Evolutionary conservation across 2,888 invertebrate species (phyloP).

Genomic region (Scaeva pyrastri): DNA sequence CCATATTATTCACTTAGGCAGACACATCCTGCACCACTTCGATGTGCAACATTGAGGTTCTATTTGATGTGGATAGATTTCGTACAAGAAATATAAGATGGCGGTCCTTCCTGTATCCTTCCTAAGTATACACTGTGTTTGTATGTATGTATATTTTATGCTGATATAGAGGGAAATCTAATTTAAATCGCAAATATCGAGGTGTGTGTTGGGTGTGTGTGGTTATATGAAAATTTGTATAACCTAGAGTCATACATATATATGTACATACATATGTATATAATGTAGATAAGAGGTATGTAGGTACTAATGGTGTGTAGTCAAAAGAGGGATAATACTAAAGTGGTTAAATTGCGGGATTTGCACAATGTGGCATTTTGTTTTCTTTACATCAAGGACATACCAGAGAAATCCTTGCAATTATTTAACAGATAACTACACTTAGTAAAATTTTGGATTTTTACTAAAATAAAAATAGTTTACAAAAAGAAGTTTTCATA

Average conservation of each 20-base stretch:
- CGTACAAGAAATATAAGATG: not conserved
- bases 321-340: slow-evolving; percentile 10
- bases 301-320: too few species aligned
- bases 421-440: not conserved
- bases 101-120: too few species aligned
- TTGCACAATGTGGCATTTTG: slow-evolving; percentile 25
- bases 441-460: not conserved
- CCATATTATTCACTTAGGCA: slow-evolving; percentile 68
- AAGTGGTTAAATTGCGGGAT: slow-evolving; percentile 25
- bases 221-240: not conserved
- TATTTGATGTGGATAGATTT: slow-evolving; percentile 46
- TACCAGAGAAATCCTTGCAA: not conserved
- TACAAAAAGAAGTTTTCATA: not conserved
- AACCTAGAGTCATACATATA: not conserved
- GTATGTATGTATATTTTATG: not conserved
- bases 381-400: not conserved
- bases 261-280: too few species aligned
- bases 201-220: not conserved
- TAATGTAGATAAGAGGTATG: too few species aligned
- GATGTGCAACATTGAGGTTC: slow-evolving; percentile 50
- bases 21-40: slow-evolving; percentile 29
- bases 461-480: not conserved
- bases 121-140: too few species aligned
- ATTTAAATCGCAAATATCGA: slow-evolving; percentile 36
- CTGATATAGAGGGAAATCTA: slow-evolving; percentile 37